A percentile compares a stretch with the other conserved stretches of the same genome.
Conservation (phyloP, 2,113 vertebrate genomes). For the Aleadryas rufinucha region DNA sequence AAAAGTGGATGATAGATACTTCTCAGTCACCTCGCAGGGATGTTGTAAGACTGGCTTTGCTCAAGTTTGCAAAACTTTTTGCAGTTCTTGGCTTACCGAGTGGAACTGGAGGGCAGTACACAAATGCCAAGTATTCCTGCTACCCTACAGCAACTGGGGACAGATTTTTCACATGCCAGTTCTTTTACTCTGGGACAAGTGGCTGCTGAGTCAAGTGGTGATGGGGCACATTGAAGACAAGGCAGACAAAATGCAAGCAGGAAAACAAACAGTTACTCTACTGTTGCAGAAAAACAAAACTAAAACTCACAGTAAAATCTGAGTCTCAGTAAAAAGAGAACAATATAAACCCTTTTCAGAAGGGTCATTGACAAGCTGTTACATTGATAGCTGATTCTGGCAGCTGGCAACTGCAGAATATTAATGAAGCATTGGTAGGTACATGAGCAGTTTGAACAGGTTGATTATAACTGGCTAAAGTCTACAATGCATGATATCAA, state of each 20-base stretch:
- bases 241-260: background rate
- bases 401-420: constrained; percentile 11
- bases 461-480: constrained; percentile 19
- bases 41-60: background rate
- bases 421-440: background rate
- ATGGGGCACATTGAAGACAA: background rate
- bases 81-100: background rate
- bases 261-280: background rate
- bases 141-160: background rate
- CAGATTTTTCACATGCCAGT: background rate
- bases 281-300: background rate
- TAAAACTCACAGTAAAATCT: background rate
- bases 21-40: background rate
- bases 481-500: background rate
- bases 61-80: background rate
- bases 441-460: background rate
- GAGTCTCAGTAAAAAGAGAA: background rate
- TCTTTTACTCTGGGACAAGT: background rate
- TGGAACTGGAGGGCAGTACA: background rate
- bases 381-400: background rate
- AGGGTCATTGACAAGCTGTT: constrained; percentile 17
- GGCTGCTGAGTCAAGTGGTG: background rate
- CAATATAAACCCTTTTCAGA: background rate
- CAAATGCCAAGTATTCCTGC: background rate
- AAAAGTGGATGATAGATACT: background rate